A percentile compares a stretch with the other conserved stretches of the same genome.
Evolutionary conservation across 2,888 invertebrate species (phyloP).

Genomic region (Drosophila basisetae): DNA sequence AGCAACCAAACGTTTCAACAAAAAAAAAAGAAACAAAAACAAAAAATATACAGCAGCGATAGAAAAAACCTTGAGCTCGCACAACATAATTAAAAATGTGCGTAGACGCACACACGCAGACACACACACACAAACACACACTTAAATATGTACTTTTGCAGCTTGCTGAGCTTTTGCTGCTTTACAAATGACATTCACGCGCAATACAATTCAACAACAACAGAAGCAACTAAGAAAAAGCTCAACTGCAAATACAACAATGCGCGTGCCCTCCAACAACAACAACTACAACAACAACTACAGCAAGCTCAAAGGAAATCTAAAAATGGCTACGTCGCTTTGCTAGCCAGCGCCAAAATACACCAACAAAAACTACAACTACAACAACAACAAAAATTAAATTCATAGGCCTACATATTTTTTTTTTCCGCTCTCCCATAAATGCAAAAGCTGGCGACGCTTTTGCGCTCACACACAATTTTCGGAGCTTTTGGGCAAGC

Average conservation of each 20-base stretch:
- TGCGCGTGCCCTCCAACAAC: conserved; percentile 41
- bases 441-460: conserved; percentile 43
- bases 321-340: conserved; percentile 31
- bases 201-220: conserved; percentile 54
- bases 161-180: conserved; percentile 69
- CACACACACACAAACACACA: conserved; percentile 17
- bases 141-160: conserved; percentile 55
- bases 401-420: conserved; percentile 29
- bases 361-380: conserved; percentile 1
- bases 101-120: conserved; percentile 65
- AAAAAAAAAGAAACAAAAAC: conserved; percentile 33
- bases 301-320: conserved; percentile 40
- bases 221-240: conserved; percentile 55
- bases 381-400: conserved; percentile 1
- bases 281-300: conserved; percentile 18
- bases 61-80: conserved; percentile 80
- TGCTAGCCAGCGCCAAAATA: conserved; percentile 25
- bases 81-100: conserved; percentile 82
- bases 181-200: conserved; percentile 79
- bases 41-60: conserved; percentile 48
- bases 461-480: conserved; percentile 46
- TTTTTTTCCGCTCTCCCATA: conserved; percentile 11
- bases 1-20: conserved; percentile 53
- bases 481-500: conserved; percentile 55
- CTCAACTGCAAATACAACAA: conserved; percentile 77